A percentile compares a stretch with the other conserved stretches of the same genome.
Conservation (phyloP, 1,140 invertebrate genomes). For the Drosophila subpulchrella region DNA sequence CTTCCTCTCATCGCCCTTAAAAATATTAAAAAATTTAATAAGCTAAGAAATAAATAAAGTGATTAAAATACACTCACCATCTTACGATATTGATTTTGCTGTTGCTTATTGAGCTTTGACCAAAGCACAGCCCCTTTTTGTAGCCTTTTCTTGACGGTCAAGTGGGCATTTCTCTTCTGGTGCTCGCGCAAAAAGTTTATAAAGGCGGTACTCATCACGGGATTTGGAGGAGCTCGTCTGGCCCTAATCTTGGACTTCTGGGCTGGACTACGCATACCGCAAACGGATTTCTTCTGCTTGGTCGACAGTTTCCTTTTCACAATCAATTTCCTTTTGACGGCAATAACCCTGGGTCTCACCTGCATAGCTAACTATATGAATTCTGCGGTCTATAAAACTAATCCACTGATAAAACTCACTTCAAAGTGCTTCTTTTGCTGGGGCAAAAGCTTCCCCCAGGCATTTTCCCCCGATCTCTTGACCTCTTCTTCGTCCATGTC, state of each 20-base stretch:
- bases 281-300: background rate
- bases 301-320: background rate
- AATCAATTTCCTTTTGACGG: no score
- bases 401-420: background rate
- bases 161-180: background rate
- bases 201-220: background rate
- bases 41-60: background rate
- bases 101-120: background rate
- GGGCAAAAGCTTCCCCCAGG: slow-evolving; percentile 16
- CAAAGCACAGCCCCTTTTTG: background rate
- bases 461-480: background rate
- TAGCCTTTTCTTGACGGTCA: background rate
- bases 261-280: no score
- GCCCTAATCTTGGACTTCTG: background rate
- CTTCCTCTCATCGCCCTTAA: background rate
- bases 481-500: background rate
- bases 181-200: background rate
- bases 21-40: background rate
- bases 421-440: slow-evolving; percentile 6
- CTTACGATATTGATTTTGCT: background rate
- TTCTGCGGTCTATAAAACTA: background rate
- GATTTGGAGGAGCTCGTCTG: background rate
- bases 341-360: background rate
- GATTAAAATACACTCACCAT: background rate
- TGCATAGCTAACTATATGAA: background rate